Evolutionary conservation across 2,797 vertebrate species (phyloP), one percentile per base, ranked within the genome.

Genomic region (Sebastes kiyomatsui): DNA sequence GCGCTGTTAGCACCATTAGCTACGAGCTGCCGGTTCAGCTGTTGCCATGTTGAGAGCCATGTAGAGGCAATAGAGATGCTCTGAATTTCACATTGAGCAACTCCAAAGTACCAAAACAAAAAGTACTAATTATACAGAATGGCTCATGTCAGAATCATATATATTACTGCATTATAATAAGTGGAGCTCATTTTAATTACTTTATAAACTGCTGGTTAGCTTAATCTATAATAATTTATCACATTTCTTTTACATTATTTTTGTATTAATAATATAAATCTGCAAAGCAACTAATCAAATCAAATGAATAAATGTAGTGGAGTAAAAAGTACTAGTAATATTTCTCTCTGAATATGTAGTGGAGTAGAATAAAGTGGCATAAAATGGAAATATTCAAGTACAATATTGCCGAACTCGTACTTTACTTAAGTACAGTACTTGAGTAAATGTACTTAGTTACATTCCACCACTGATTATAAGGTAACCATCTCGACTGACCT

Each of bases 401-500:
- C 28, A 20, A 32, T 2, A 12, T 32, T 32, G 59, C 3, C 7
- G 0, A 46, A 46, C 42, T 46, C 42, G 7, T 46, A 18, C 42
- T 46, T 46, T 61, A 61, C 30, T 61, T 2, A n/a, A 61, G 28
- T 61, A 30, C 28, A 61, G 59, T 32, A 32, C 25, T 60, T 59
- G 25, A 7, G 58, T 60, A 60, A 30, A 30, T 60, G 27, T 60
- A 11, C 58, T 28, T 59, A 8, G 27, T 20, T 30, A 60, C 59
- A 61, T 61, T 32, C 59, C 59, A 20, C 60, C 20, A 22, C 30
- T 33, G 30, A 2, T 11, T 5, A 7, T 9, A 1, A 38, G 5
- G 2, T 11, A 23, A 13, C 20, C 5, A 6, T 22, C 30, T 11
- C 2, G 6, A 77, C 94, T 83, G 88, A 97, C 97, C 97, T 89